These are phyloP conservation scores for Ceratina calcarata DNA, from an alignment of 1,140 invertebrate species.

Conservation along the genomic window DNA sequence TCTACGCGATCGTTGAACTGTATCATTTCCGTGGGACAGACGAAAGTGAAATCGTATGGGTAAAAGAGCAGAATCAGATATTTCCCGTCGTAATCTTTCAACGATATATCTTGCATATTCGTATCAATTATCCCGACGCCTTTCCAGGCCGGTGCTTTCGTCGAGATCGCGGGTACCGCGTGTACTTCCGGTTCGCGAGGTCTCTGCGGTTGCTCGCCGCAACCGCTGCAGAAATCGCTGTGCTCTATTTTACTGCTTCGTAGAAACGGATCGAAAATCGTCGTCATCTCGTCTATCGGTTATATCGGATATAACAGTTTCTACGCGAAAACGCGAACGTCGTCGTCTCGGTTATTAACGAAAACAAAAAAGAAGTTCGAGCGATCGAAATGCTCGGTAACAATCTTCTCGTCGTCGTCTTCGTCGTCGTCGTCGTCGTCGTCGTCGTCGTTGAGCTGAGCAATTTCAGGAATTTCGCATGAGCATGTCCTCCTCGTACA, in stretches of 20 bases:
- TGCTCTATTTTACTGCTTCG: constrained; percentile 4
- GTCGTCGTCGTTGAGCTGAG: no score
- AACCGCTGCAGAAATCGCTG: constrained; percentile 30
- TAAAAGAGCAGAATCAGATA: constrained; percentile 89
- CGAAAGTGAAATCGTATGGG: constrained; percentile 91
- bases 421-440: no score
- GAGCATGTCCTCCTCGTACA: no score
- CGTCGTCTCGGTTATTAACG: neutral
- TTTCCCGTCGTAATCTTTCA: constrained; percentile 85
- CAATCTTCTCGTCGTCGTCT: no score
- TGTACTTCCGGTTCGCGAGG: neutral
- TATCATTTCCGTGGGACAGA: constrained; percentile 95
- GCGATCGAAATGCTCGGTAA: no score
- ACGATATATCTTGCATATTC: constrained; percentile 84
- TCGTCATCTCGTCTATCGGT: neutral
- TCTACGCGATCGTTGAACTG: constrained; percentile 91
- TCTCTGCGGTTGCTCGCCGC: constrained; percentile 8
- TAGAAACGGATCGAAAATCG: neutral
- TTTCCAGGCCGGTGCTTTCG: constrained; percentile 61
- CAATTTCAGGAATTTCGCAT: no score
- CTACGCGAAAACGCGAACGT: neutral
- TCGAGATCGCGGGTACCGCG: constrained; percentile 34
- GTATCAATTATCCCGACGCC: constrained; percentile 83
- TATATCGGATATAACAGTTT: neutral
- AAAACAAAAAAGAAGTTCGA: no score